These are phyloP conservation scores for Chalcosyrphus nemorum DNA, from an alignment of 2,888 invertebrate genomes.

Conservation along the genomic window DNA sequence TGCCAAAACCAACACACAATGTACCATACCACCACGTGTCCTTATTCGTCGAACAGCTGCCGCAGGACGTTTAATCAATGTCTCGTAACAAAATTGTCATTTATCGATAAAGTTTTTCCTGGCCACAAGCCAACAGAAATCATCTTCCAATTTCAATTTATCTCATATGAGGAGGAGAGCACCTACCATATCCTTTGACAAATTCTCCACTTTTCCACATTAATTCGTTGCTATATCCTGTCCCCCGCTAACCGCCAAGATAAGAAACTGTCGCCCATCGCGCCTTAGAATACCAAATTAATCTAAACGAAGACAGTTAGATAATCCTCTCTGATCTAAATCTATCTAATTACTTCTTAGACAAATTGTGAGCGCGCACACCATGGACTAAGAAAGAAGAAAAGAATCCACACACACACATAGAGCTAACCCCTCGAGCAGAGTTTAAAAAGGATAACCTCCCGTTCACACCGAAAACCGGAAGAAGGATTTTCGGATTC, in stretches of 20 bases:
- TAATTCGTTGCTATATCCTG: neutral
- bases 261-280: conserved; percentile 59
- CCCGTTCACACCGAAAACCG: conserved; percentile 52
- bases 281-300: conserved; percentile 65
- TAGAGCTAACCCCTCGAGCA: neutral
- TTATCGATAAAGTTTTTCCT: conserved; percentile 43
- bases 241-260: conserved; percentile 39
- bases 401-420: neutral
- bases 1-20: conserved; percentile 12
- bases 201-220: conserved; percentile 44
- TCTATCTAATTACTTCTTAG: conserved; percentile 72
- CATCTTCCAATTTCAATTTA: conserved; percentile 1
- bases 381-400: conserved; percentile 31
- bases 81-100: conserved; percentile 38
- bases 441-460: conserved; percentile 37
- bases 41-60: neutral
- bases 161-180: conserved; percentile 29
- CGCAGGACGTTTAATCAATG: conserved; percentile 10
- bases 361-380: conserved; percentile 68
- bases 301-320: conserved; percentile 70
- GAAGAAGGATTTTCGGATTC: conserved; percentile 62
- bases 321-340: conserved; percentile 71
- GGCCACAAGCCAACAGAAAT: conserved; percentile 47
- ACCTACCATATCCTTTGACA: too few relatives aligned
- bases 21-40: conserved; percentile 13